Evolutionary conservation across 2,888 invertebrate species (phyloP).

Genomic region (Scaptomyza cyrtandrae): DNA sequence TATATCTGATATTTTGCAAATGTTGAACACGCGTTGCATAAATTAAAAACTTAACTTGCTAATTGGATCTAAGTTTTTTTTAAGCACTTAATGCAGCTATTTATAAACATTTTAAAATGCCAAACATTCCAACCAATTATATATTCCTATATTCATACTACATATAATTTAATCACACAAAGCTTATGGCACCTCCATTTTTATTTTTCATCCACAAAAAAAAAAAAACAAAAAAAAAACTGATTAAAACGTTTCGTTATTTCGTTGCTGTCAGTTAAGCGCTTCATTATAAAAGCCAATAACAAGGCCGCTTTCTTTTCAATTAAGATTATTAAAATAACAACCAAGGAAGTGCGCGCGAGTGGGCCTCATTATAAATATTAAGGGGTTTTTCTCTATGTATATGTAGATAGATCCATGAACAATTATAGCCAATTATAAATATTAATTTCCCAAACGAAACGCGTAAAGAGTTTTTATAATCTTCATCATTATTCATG

Average conservation of each 20-base stretch:
- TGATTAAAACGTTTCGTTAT: conserved; percentile 53
- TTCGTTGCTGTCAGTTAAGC: conserved; percentile 55
- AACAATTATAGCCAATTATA: conserved; percentile 81
- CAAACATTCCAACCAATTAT: not conserved
- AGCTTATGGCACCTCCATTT: conserved; percentile 3
- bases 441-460: conserved; percentile 77
- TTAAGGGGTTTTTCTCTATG: conserved; percentile 32
- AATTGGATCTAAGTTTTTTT: conserved; percentile 1
- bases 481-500: conserved; percentile 53
- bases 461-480: conserved; percentile 69
- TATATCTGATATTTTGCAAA: conserved; percentile 16
- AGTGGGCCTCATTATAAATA: conserved; percentile 52
- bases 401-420: conserved; percentile 47
- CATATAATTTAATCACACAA: not conserved
- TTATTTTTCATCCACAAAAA: conserved; percentile 14
- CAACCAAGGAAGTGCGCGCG: conserved; percentile 22
- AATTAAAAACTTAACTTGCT: conserved; percentile 19
- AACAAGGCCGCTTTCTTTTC: conserved; percentile 74
- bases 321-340: conserved; percentile 72
- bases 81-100: conserved; percentile 8
- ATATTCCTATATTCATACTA: not conserved
- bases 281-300: conserved; percentile 58
- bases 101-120: conserved; percentile 13
- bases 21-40: conserved; percentile 29
- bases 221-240: conserved; percentile 37